Conservation (phyloP, 2,888 invertebrate genomes). For the Perdita meconis region DNA sequence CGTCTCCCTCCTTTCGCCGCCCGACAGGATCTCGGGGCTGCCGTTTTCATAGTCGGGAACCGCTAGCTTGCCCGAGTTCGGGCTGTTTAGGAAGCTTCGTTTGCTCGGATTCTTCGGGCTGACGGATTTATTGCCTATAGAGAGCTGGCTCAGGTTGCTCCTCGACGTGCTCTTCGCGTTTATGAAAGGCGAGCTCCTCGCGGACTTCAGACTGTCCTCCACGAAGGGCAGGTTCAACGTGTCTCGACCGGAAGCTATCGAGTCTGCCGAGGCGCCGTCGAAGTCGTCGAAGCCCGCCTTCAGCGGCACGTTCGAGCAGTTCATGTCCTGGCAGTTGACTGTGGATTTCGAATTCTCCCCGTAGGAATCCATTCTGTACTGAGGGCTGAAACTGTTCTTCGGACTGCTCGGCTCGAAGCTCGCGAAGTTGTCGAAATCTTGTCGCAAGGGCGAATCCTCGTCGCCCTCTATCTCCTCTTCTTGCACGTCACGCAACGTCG, state of each 20-base stretch:
- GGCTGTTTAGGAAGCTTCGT: conserved; percentile 67
- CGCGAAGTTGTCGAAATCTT: conserved; percentile 79
- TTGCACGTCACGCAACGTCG: conserved; percentile 74
- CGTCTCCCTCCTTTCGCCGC: conserved; percentile 67
- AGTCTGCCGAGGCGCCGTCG: conserved; percentile 80
- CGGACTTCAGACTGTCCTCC: conserved; percentile 80
- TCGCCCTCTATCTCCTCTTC: conserved; percentile 78
- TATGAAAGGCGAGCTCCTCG: conserved; percentile 78
- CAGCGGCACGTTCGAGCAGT: conserved; percentile 79
- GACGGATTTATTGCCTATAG: conserved; percentile 73
- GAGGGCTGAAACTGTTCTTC: conserved; percentile 77
- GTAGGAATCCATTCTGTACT: conserved; percentile 73
- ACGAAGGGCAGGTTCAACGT: conserved; percentile 80
- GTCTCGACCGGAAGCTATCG: conserved; percentile 79
- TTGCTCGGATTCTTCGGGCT: conserved; percentile 76
- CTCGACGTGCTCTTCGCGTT: conserved; percentile 73
- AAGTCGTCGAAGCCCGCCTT: conserved; percentile 83
- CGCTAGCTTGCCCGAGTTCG: conserved; percentile 58
- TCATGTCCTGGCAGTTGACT: conserved; percentile 75
- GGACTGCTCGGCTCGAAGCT: conserved; percentile 77
- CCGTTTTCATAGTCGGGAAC: conserved; percentile 81
- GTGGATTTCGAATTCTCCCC: conserved; percentile 72
- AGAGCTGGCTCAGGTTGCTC: conserved; percentile 75
- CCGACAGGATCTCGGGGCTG: conserved; percentile 75
- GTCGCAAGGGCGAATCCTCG: conserved; percentile 78